Conservation (phyloP, 2,888 invertebrate species). For the Oxystoma pomonae region DNA sequence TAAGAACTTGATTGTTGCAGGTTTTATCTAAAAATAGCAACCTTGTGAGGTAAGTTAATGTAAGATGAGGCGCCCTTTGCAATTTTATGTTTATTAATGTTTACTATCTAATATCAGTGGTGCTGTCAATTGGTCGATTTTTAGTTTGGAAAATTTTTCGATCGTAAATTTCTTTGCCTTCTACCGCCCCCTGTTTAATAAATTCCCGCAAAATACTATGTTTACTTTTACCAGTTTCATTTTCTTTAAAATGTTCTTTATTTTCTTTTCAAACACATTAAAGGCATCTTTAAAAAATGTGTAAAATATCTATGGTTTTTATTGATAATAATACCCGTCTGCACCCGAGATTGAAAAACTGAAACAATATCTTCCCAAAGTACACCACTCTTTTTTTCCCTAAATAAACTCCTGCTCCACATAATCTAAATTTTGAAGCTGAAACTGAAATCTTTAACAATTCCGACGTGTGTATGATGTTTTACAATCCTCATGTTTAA, state of each 20-base stretch:
- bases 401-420: too few relatives aligned
- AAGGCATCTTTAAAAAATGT: slow-evolving; percentile 9
- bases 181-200: neutral
- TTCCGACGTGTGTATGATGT: too few relatives aligned
- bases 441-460: too few relatives aligned
- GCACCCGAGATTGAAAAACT: too few relatives aligned
- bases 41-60: slow-evolving; percentile 17
- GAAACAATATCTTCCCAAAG: too few relatives aligned
- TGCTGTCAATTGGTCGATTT: neutral
- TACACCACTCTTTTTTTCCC: too few relatives aligned
- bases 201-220: neutral
- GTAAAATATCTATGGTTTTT: too few relatives aligned
- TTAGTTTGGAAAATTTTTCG: neutral
- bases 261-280: slow-evolving; percentile 8
- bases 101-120: slow-evolving; percentile 6
- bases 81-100: neutral
- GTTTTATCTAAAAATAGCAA: too few relatives aligned
- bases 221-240: slow-evolving; percentile 8
- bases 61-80: slow-evolving; percentile 26
- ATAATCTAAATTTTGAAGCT: too few relatives aligned
- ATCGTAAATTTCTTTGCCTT: neutral
- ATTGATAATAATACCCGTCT: too few relatives aligned
- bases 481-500: too few relatives aligned
- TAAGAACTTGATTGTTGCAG: too few relatives aligned
- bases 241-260: neutral